Conservation (phyloP, 2,888 invertebrate species). For the Serripes groenlandicus region DNA sequence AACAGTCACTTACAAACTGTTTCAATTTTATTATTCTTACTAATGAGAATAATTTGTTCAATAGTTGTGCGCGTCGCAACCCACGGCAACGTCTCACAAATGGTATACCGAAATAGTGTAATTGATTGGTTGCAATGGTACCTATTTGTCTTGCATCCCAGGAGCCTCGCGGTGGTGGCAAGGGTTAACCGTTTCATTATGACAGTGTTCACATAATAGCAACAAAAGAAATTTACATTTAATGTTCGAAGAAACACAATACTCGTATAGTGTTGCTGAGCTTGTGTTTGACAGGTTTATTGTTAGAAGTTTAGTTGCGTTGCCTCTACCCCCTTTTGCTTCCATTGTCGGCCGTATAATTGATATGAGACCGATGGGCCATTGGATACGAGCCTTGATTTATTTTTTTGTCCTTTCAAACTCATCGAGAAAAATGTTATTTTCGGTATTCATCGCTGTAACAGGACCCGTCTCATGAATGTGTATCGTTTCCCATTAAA, state of each 20-base stretch:
- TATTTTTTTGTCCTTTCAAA: constrained; percentile 38
- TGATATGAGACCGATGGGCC: constrained; percentile 62
- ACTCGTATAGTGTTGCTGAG: constrained; percentile 52
- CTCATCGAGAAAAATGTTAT: constrained; percentile 61
- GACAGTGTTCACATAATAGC: constrained; percentile 56
- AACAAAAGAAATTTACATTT: constrained; percentile 72
- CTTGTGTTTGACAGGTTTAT: constrained; percentile 64
- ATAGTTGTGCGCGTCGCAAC: no score
- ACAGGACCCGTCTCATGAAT: constrained; percentile 46
- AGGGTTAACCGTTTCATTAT: constrained; percentile 16
- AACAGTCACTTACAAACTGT: no score
- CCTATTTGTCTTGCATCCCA: not conserved
- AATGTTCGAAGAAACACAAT: constrained; percentile 66
- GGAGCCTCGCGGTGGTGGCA: not conserved
- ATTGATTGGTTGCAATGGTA: not conserved
- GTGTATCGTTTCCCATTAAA: constrained; percentile 58
- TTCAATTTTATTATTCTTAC: no score
- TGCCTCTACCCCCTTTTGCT: constrained; percentile 44
- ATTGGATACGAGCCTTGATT: constrained; percentile 61
- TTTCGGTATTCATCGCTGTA: constrained; percentile 57
- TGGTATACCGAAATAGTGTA: not conserved
- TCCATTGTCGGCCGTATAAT: constrained; percentile 58
- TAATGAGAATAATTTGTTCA: no score
- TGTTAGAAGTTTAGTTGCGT: constrained; percentile 63
- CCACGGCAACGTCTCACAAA: no score